Conservation (phyloP, 2,113 vertebrate species). For the Xyrauchen texanus region DNA sequence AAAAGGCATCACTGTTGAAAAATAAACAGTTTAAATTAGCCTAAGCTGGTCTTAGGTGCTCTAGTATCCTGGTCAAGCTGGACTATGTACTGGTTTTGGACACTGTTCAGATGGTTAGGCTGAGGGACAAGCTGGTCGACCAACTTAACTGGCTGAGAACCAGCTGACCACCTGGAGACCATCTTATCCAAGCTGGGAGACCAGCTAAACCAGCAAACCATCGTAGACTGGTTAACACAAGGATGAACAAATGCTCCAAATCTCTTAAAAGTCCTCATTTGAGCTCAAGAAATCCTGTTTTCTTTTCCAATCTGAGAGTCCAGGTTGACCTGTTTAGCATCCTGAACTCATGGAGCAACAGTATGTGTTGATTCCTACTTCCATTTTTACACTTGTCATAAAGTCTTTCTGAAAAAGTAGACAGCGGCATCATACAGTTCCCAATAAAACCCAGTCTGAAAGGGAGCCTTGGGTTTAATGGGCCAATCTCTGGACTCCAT, state of each 20-base stretch:
- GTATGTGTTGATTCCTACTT: constrained; percentile 68
- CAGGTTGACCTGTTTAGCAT: background rate
- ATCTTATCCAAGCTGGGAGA: too few species aligned
- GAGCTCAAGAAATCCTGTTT: constrained; percentile 19
- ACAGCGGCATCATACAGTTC: constrained; percentile 46
- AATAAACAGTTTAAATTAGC: too few species aligned
- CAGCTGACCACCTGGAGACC: too few species aligned
- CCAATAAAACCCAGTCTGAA: constrained; percentile 67
- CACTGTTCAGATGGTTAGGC: too few species aligned
- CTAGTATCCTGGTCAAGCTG: too few species aligned
- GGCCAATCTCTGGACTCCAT: constrained; percentile 85
- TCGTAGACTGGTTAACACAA: too few species aligned
- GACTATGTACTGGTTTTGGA: too few species aligned
- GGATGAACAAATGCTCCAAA: constrained; percentile 20
- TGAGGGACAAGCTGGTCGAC: too few species aligned
- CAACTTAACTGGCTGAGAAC: too few species aligned
- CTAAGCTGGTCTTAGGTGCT: too few species aligned
- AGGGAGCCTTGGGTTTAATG: constrained; percentile 77
- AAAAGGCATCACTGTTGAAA: background rate
- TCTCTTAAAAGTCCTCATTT: constrained; percentile 3
- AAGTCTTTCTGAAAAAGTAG: constrained; percentile 41
- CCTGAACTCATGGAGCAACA: constrained; percentile 50
- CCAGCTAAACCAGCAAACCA: too few species aligned
- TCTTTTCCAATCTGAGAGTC: constrained; percentile 37
- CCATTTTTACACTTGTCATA: constrained; percentile 46